Conservation (phyloP, 2,113 vertebrate species). For the Vidua chalybeata region DNA sequence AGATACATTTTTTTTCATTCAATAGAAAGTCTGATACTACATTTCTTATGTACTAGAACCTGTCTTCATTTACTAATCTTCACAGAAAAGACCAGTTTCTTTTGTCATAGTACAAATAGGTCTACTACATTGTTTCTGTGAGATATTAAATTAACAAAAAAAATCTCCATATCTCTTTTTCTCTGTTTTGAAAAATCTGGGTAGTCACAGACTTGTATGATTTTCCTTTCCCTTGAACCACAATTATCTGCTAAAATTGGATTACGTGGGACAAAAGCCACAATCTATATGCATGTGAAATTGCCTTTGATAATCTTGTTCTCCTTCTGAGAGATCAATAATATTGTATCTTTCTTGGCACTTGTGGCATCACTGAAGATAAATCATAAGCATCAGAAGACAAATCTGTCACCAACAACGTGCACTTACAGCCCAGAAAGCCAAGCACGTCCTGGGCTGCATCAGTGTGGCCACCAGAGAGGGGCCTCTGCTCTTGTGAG, state of each 20-base stretch:
- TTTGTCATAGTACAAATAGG: neutral
- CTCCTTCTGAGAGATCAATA: neutral
- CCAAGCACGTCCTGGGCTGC: neutral
- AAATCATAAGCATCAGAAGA: neutral
- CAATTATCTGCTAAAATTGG: neutral
- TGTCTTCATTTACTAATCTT: neutral
- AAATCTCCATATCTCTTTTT: neutral
- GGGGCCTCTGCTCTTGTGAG: fast-evolving
- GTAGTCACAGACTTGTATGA: neutral
- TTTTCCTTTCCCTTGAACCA: neutral
- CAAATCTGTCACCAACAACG: fast-evolving
- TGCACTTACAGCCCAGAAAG: neutral
- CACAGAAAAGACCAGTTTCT: neutral
- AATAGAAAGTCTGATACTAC: neutral
- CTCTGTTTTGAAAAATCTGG: neutral
- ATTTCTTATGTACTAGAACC: neutral
- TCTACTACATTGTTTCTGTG: neutral
- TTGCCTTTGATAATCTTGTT: neutral
- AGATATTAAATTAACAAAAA: neutral
- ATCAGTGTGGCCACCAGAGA: neutral
- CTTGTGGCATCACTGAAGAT: neutral
- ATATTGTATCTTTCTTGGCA: neutral
- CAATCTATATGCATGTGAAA: neutral
- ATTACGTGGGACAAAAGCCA: neutral
- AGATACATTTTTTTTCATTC: neutral